phyloP scores from a whole-genome alignment of 1,140 invertebrate genomes.

The Pinna nobilis region DNA sequence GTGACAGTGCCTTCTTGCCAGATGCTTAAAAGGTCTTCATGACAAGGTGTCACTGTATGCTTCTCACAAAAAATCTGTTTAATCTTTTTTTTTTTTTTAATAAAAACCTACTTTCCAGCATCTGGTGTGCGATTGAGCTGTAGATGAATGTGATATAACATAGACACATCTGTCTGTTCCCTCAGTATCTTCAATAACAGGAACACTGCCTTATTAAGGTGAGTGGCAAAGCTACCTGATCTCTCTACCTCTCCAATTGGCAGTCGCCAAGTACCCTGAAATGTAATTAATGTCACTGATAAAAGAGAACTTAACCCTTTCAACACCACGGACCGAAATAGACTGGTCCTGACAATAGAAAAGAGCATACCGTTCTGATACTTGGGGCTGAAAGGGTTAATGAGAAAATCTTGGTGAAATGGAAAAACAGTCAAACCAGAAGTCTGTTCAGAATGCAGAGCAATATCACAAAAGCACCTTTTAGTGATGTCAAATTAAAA shows the following conservation, averaged over 20 bases:
- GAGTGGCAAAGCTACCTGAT: slow-evolving; percentile 91
- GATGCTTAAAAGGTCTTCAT: neutral
- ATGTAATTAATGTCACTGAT: neutral
- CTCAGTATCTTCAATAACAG: slow-evolving; percentile 88
- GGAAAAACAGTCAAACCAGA: neutral
- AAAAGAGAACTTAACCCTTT: no score
- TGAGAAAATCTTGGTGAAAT: neutral
- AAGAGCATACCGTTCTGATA: no score
- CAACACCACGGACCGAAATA: no score
- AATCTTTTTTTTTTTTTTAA: neutral
- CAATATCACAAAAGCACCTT: neutral
- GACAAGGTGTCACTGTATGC: neutral
- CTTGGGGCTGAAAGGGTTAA: no score
- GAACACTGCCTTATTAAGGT: slow-evolving; percentile 89
- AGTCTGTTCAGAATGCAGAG: no score
- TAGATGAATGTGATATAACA: slow-evolving; percentile 86
- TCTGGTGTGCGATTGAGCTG: slow-evolving; percentile 88
- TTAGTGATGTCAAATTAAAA: neutral
- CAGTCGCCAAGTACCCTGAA: slow-evolving; percentile 91
- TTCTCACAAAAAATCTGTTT: slow-evolving; percentile 34
- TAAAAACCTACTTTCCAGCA: slow-evolving; percentile 80
- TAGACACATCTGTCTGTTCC: slow-evolving; percentile 86
- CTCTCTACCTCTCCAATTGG: slow-evolving; percentile 92
- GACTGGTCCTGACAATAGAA: no score
- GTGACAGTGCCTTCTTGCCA: neutral